phyloP scores from a whole-genome alignment of 2,888 invertebrate species.

The Fragum fragum region DNA sequence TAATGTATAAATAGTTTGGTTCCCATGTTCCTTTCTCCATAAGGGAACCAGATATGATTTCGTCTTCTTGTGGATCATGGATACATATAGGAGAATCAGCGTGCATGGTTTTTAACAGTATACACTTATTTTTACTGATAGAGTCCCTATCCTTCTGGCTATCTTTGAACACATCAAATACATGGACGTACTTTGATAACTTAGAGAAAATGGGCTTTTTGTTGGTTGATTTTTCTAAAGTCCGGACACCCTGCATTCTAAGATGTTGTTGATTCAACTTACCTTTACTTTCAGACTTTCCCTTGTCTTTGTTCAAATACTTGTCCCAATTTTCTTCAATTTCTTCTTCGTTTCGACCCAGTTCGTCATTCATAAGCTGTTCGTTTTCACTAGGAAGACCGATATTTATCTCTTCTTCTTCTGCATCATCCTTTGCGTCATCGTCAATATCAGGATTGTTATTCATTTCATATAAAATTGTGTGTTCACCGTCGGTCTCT shows the following conservation, averaged over 20 bases:
- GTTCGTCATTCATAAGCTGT: constrained; percentile 29
- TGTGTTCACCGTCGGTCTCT: not conserved
- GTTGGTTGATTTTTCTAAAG: not conserved
- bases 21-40: constrained; percentile 71
- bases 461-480: not conserved
- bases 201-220: not conserved
- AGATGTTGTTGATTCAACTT: constrained; percentile 11
- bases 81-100: constrained; percentile 71
- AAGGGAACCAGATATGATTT: constrained; percentile 66
- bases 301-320: constrained; percentile 35
- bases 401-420: not conserved
- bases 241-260: not conserved
- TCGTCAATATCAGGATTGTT: not conserved
- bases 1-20: constrained; percentile 68
- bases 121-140: constrained; percentile 42
- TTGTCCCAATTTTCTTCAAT: constrained; percentile 44
- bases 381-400: constrained; percentile 44
- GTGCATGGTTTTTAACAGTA: constrained; percentile 58
- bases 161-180: constrained; percentile 51
- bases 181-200: constrained; percentile 39
- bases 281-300: not conserved
- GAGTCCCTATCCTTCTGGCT: constrained; percentile 36
- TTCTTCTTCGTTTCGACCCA: constrained; percentile 45
- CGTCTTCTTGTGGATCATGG: constrained; percentile 66
- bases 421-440: constrained; percentile 1